Percentiles rank a stretch among this genome's conserved stretches.
Conservation (phyloP, 2,888 invertebrate species). For the Machimus rusticus region DNA sequence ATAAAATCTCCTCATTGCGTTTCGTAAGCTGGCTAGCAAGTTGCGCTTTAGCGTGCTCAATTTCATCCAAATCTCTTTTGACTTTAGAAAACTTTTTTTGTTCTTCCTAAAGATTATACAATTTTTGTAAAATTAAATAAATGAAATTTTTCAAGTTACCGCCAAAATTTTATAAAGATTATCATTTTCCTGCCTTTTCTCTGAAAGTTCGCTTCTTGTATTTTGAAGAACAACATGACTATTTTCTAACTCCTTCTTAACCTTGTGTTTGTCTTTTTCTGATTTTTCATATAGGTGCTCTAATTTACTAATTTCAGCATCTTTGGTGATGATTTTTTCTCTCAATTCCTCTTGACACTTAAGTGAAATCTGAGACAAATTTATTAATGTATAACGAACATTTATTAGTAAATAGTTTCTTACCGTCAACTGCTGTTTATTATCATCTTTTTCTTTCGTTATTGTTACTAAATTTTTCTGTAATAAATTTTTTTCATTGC, state of each 20-base stretch:
- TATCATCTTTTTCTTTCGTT: conserved; percentile 73
- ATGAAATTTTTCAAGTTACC: conserved; percentile 55
- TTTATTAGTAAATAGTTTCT: background rate
- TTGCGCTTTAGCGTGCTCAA: conserved; percentile 80
- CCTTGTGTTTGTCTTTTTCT: background rate
- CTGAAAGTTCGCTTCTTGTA: conserved; percentile 58
- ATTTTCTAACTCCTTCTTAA: background rate
- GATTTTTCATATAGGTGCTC: background rate
- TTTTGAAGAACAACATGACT: conserved; percentile 14
- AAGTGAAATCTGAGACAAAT: background rate
- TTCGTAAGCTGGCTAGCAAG: conserved; percentile 83
- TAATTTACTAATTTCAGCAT: conserved; percentile 5
- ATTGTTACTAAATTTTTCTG: conserved; percentile 75
- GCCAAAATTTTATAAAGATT: conserved; percentile 74
- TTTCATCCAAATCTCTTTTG: conserved; percentile 78
- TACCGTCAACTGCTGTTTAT: conserved; percentile 71
- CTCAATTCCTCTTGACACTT: background rate
- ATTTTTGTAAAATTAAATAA: background rate
- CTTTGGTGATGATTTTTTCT: background rate
- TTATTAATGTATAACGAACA: background rate
- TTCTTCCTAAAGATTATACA: conserved; percentile 65
- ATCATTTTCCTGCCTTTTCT: conserved; percentile 60
- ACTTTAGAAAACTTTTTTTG: conserved; percentile 72
- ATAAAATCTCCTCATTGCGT: conserved; percentile 80
- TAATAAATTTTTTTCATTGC: conserved; percentile 78